Evolutionary conservation across 2,113 vertebrate species (phyloP).

Genomic region (Ornithorhynchus anatinus): DNA sequence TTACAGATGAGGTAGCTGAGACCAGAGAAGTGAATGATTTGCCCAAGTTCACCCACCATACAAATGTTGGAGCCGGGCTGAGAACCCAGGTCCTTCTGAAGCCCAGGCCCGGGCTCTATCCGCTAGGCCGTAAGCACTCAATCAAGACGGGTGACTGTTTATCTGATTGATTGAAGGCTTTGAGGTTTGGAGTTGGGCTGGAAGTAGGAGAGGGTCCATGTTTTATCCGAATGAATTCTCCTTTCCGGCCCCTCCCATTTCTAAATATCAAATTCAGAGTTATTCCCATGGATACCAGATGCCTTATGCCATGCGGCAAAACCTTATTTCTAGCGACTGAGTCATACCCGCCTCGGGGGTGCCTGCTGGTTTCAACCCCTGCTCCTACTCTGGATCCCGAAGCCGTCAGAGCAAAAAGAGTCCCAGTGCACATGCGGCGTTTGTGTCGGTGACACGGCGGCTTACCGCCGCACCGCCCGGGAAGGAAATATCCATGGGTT

Average conservation of each 20-base stretch:
- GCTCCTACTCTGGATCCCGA: too few relatives aligned
- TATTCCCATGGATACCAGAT: background rate
- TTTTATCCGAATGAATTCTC: background rate
- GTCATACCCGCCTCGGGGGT: too few relatives aligned
- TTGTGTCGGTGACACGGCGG: background rate
- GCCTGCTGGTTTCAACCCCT: too few relatives aligned
- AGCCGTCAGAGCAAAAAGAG: fast-evolving
- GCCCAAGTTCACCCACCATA: background rate
- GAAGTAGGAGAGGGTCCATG: background rate
- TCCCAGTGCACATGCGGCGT: fast-evolving
- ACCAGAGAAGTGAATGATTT: background rate
- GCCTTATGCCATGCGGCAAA: background rate
- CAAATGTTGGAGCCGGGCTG: background rate
- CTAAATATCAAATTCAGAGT: too few relatives aligned
- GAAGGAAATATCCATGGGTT: constrained; percentile 26
- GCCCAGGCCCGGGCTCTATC: fast-evolving
- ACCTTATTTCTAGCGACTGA: background rate
- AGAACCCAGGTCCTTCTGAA: background rate
- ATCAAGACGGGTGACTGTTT: background rate
- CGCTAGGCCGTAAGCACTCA: background rate
- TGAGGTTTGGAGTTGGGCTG: too few relatives aligned
- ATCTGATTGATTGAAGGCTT: too few relatives aligned
- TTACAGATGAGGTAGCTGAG: background rate
- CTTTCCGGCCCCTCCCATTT: too few relatives aligned
- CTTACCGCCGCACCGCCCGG: background rate